These are phyloP conservation scores for Pleuronectes platessa DNA, from an alignment of 2,113 vertebrate species.

Conservation along the genomic window DNA sequence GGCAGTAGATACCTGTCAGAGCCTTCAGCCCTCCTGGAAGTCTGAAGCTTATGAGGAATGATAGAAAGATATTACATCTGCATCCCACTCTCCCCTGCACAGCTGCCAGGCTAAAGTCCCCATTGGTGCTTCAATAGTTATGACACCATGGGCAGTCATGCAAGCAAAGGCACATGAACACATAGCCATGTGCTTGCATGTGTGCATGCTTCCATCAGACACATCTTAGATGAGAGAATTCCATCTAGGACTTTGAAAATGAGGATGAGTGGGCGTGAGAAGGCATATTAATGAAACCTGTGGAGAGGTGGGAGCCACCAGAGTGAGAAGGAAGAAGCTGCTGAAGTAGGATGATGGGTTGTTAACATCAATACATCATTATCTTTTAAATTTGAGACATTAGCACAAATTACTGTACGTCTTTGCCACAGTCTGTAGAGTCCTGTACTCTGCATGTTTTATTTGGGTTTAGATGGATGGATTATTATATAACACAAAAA, in stretches of 20 bases:
- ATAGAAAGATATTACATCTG: constrained; percentile 65
- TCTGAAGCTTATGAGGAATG: constrained; percentile 47
- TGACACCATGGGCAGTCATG: constrained; percentile 26
- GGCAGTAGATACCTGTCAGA: constrained; percentile 50
- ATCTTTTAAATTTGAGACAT: background rate
- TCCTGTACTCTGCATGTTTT: background rate
- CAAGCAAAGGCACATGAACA: constrained; percentile 14
- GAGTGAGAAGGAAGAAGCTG: background rate
- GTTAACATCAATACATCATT: background rate
- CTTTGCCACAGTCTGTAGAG: background rate
- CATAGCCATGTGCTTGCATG: constrained; percentile 4
- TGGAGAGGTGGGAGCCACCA: background rate
- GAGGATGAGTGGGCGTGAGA: constrained; percentile 11
- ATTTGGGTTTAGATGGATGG: background rate
- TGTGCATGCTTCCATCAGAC: constrained; percentile 26
- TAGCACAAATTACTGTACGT: background rate
- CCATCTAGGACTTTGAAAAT: constrained; percentile 46
- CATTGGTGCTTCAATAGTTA: constrained; percentile 24
- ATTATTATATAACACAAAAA: background rate
- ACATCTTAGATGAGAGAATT: constrained; percentile 37
- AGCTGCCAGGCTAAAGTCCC: constrained; percentile 44
- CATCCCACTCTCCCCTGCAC: constrained; percentile 50
- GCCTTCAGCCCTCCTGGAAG: constrained; percentile 25
- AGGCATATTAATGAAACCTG: background rate
- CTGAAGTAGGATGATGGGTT: background rate